phyloP scores from a whole-genome alignment of 1,140 invertebrate species.

The Lepidurus packardi region DNA sequence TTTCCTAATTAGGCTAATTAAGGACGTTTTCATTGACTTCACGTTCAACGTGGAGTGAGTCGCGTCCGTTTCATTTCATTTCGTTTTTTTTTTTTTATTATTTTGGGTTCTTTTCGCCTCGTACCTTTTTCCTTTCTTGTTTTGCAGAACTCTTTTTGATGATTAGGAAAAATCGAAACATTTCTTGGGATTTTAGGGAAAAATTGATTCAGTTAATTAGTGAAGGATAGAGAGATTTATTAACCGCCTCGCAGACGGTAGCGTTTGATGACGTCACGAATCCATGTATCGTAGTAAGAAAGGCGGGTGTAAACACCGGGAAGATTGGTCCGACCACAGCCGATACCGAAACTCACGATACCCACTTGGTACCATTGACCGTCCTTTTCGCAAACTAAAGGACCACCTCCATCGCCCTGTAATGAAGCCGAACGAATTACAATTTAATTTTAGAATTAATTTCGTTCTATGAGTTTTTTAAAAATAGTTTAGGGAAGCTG shows the following conservation, averaged over 20 bases:
- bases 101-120: neutral
- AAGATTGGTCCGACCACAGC: conserved; percentile 52
- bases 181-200: neutral
- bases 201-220: neutral
- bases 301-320: conserved; percentile 61
- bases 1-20: neutral
- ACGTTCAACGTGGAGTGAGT: neutral
- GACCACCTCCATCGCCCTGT: conserved; percentile 65
- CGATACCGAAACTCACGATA: conserved; percentile 58
- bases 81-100: neutral
- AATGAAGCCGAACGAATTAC: conserved; percentile 32
- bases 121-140: neutral
- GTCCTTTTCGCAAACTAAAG: conserved; percentile 55
- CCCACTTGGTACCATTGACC: conserved; percentile 54
- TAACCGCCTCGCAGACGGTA: conserved; percentile 28
- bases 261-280: conserved; percentile 38
- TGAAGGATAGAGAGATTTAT: neutral
- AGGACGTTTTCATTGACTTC: neutral
- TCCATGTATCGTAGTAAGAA: conserved; percentile 45
- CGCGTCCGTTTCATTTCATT: neutral
- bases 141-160: too few species aligned
- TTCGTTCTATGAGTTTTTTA: neutral
- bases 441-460: conserved; percentile 26
- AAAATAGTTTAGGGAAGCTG: conserved; percentile 3
- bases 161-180: neutral